Percentiles rank a stretch among this genome's conserved stretches.
Conservation (phyloP, 2,113 vertebrate genomes). For the Neoarius graeffei region DNA sequence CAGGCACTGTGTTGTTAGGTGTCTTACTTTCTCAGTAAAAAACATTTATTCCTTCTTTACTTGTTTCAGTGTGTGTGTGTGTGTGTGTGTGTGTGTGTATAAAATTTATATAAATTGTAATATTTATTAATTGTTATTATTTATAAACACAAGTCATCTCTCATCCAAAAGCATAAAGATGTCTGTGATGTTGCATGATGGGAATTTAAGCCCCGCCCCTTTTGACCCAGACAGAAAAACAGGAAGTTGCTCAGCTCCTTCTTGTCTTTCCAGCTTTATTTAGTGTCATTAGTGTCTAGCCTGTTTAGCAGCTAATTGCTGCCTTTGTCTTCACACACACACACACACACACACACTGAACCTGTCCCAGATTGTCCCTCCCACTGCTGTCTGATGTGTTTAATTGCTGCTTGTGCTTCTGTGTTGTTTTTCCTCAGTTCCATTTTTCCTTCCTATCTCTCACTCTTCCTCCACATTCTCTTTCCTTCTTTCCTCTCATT, state of each 20-base stretch:
- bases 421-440: background rate
- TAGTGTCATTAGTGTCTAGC: background rate
- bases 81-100: background rate
- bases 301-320: slow-evolving; percentile 13
- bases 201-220: background rate
- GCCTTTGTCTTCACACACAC: background rate
- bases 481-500: too few relatives aligned
- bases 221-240: background rate
- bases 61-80: background rate
- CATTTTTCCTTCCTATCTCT: background rate
- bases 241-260: background rate
- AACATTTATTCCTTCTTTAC: background rate
- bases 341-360: background rate
- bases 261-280: background rate
- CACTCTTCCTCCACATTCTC: background rate
- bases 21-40: background rate
- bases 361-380: slow-evolving; percentile 21
- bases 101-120: background rate
- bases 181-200: background rate
- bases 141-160: background rate
- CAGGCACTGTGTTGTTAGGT: background rate
- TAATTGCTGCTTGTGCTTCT: slow-evolving; percentile 19
- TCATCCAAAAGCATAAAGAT: background rate
- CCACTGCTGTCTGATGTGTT: slow-evolving; percentile 29
- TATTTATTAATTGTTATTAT: background rate